Evolutionary conservation across 1,140 invertebrate species (phyloP).

Genomic region (Penaeus japonicus): DNA sequence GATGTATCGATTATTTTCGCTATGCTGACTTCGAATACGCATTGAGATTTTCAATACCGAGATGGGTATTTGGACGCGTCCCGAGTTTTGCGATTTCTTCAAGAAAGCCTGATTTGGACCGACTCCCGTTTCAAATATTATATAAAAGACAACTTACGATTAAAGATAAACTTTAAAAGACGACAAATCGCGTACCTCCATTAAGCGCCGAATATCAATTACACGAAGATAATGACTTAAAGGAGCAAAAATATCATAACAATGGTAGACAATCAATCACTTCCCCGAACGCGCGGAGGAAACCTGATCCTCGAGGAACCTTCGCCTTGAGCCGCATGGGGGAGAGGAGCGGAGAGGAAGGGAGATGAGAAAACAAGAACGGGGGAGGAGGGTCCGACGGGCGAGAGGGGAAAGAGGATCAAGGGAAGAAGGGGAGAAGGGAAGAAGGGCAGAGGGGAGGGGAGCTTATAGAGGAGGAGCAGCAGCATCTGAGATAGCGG

Average conservation of each 20-base stretch:
- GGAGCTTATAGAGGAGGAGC: not conserved
- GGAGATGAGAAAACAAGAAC: not conserved
- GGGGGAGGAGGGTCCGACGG: not conserved
- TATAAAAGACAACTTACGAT: too few relatives aligned
- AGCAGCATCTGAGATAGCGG: not conserved
- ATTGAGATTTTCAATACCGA: not conserved
- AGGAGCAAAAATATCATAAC: conserved; percentile 3
- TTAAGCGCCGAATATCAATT: not conserved
- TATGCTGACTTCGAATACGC: conserved; percentile 19
- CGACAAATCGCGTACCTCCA: too few relatives aligned
- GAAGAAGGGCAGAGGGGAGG: not conserved
- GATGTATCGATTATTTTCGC: conserved; percentile 10
- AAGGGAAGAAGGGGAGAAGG: not conserved
- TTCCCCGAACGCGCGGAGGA: not conserved
- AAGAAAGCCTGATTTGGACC: not conserved
- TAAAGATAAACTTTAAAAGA: too few relatives aligned
- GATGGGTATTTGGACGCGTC: too few relatives aligned
- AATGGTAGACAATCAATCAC: conserved; percentile 37
- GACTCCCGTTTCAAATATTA: too few relatives aligned
- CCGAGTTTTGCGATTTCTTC: not conserved
- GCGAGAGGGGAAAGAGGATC: not conserved
- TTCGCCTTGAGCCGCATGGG: not conserved
- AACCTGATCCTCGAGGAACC: conserved; percentile 7
- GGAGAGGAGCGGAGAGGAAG: not conserved
- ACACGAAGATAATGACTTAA: conserved; percentile 25